Percentiles rank a stretch among this genome's conserved stretches.
phyloP scores from a whole-genome alignment of 2,797 vertebrate genomes.

The Danio albolineatus region DNA sequence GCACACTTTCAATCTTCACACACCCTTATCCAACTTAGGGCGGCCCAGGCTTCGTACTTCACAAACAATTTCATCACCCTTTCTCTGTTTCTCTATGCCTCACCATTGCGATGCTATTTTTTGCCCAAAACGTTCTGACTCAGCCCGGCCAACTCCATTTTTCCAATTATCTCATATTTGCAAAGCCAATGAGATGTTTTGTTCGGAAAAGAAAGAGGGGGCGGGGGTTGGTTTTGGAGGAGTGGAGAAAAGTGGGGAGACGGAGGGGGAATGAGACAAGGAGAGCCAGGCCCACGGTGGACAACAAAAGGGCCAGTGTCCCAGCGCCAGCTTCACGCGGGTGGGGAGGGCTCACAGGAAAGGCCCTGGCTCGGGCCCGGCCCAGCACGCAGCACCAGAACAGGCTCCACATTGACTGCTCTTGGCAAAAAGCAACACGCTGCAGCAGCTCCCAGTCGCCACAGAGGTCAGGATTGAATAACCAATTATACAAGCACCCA shows the following conservation, averaged over 20 bases:
- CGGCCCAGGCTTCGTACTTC: conserved; percentile 48
- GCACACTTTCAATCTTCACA: conserved; percentile 3
- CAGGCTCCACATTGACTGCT: conserved; percentile 95
- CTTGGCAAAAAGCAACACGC: conserved; percentile 65
- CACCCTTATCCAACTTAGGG: conserved; percentile 17
- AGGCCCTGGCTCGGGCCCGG: conserved; percentile 89
- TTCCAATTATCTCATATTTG: conserved; percentile 96
- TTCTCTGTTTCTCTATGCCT: conserved; percentile 39
- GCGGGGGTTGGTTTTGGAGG: conserved; percentile 61
- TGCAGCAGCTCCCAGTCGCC: conserved; percentile 85
- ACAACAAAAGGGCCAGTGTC: conserved; percentile 98
- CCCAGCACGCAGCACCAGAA: conserved; percentile 79
- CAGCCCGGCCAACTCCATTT: conserved; percentile 84
- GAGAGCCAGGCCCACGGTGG: conserved; percentile 80
- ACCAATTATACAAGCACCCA: conserved; percentile 94
- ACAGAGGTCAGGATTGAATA: conserved; percentile 89
- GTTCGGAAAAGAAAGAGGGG: conserved; percentile 68
- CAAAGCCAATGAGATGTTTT: conserved; percentile 72
- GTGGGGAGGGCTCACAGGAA: conserved; percentile 97
- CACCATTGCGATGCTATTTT: conserved; percentile 71
- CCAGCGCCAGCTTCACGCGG: conserved; percentile 93
- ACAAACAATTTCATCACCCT: conserved; percentile 71
- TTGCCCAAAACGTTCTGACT: conserved; percentile 77
- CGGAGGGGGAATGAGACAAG: conserved; percentile 56
- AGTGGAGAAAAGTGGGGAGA: conserved; percentile 50